Conservation (phyloP, 2,888 invertebrate species). For the Zaprionus lineosus region DNA sequence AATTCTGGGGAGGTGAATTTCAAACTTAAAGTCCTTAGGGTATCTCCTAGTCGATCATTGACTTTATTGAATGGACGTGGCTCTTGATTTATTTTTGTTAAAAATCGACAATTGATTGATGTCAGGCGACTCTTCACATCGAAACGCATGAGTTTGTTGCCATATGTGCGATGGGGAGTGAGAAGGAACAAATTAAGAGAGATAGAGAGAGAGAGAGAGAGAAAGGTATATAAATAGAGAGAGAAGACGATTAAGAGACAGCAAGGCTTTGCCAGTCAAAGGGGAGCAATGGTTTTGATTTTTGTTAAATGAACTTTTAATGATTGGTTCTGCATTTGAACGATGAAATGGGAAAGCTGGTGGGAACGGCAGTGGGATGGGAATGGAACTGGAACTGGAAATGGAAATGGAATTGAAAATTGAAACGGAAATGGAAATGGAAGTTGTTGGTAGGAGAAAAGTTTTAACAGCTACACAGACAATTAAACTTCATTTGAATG, state of each 20-base stretch:
- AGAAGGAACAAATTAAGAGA: conserved; percentile 16
- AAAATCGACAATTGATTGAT: conserved; percentile 47
- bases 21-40: background rate
- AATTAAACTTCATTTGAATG: conserved; percentile 65
- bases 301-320: conserved; percentile 50
- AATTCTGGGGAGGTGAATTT: background rate
- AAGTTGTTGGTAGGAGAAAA: conserved; percentile 9
- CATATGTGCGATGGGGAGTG: no score
- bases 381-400: background rate
- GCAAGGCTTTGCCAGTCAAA: background rate
- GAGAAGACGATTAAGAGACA: no score
- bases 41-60: background rate
- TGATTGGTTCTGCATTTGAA: conserved; percentile 22
- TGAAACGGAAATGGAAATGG: background rate
- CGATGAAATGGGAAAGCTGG: background rate
- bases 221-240: no score
- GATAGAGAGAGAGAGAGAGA: no score
- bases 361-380: no score
- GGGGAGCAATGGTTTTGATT: background rate
- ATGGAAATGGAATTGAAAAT: conserved; percentile 12
- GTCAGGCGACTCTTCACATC: conserved; percentile 17
- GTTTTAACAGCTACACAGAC: conserved; percentile 43
- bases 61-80: no score
- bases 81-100: background rate
- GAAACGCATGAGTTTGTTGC: no score